phyloP scores from a whole-genome alignment of 2,888 invertebrate genomes.

The Tanypteryx hageni region DNA sequence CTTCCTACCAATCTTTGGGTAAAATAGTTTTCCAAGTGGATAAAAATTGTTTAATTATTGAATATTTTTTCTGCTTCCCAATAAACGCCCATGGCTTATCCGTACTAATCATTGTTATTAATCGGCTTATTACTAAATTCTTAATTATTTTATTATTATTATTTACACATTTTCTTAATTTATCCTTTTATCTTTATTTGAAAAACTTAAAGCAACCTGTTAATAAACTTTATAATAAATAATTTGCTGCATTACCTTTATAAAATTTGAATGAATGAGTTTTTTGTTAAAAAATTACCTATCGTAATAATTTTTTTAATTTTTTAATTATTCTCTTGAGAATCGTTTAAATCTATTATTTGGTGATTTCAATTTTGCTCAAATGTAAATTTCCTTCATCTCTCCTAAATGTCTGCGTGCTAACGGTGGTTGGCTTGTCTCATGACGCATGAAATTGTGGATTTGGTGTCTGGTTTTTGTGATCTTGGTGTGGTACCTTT shows the following conservation, averaged over 20 bases:
- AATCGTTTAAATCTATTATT: neutral
- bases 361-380: constrained; percentile 33
- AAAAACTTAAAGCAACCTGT: too few species aligned
- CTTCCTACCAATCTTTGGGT: too few species aligned
- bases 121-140: too few species aligned
- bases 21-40: too few species aligned
- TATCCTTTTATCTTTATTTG: too few species aligned
- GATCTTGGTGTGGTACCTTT: constrained; percentile 63
- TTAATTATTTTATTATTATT: too few species aligned
- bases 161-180: too few species aligned
- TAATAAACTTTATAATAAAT: too few species aligned
- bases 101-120: too few species aligned
- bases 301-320: neutral
- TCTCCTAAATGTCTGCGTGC: constrained; percentile 75
- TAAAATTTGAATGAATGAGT: neutral
- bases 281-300: neutral
- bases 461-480: constrained; percentile 62
- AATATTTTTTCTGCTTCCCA: too few species aligned
- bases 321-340: neutral
- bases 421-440: constrained; percentile 63
- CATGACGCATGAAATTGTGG: constrained; percentile 64
- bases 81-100: too few species aligned
- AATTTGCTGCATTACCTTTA: neutral
- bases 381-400: constrained; percentile 77
- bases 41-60: too few species aligned